These are phyloP conservation scores for Cheilosia impressa DNA, from an alignment of 2,888 invertebrate species.

Conservation along the genomic window DNA sequence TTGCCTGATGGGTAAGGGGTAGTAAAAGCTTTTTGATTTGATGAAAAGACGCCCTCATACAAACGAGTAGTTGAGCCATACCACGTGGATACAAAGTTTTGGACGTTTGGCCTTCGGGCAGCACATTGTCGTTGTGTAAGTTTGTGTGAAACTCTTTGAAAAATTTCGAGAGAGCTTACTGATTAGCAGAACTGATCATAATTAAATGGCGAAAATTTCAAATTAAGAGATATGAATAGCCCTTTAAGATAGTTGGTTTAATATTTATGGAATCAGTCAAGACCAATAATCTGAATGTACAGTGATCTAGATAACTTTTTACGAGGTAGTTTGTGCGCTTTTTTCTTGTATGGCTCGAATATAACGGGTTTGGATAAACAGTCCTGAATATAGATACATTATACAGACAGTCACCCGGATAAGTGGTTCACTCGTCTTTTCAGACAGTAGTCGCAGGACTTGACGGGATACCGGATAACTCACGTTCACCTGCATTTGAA, in stretches of 20 bases:
- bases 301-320: no score
- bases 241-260: neutral
- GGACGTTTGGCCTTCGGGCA: constrained; percentile 51
- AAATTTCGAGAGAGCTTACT: neutral
- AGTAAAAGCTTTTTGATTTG: constrained; percentile 44
- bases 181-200: neutral
- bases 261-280: neutral
- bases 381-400: no score
- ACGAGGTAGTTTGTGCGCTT: no score
- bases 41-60: constrained; percentile 25
- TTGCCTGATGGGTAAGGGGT: neutral
- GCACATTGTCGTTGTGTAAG: constrained; percentile 48
- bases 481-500: no score
- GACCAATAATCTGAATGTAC: no score
- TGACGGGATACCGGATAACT: no score
- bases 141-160: neutral
- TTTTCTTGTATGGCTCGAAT: no score
- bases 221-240: neutral
- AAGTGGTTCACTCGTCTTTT: no score
- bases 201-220: neutral
- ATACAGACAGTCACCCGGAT: no score
- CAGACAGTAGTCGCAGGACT: no score
- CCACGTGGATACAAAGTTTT: constrained; percentile 60
- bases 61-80: constrained; percentile 16
- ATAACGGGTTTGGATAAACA: no score